A percentile compares a stretch with the other conserved stretches of the same genome.
Conservation (phyloP, 2,113 vertebrate species). For the Pseudonaja textilis region DNA sequence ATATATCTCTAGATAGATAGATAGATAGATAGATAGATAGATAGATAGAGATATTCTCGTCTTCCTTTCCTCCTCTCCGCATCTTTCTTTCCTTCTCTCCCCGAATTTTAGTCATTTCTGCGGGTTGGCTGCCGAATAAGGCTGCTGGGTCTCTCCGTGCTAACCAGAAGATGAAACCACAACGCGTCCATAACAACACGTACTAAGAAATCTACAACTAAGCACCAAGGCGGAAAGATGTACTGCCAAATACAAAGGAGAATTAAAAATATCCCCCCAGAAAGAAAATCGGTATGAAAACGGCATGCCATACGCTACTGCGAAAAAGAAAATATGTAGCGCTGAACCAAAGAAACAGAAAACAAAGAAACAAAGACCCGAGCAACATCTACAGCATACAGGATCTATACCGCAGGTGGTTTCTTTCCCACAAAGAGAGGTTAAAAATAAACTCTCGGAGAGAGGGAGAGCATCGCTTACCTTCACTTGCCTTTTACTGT, state of each 20-base stretch:
- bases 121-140: neutral
- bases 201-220: neutral
- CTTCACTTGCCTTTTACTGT: conserved; percentile 29
- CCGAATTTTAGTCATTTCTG: neutral
- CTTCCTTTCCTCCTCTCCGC: no score
- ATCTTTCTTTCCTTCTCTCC: neutral
- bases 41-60: no score
- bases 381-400: neutral
- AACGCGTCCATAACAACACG: conserved; percentile 5
- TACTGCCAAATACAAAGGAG: neutral
- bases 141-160: neutral
- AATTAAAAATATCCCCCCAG: neutral
- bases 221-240: neutral
- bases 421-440: neutral
- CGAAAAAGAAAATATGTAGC: neutral
- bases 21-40: no score
- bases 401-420: neutral
- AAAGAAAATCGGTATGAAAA: neutral
- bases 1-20: no score
- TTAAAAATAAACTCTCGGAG: neutral
- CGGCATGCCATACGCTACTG: neutral
- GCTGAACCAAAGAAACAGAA: neutral
- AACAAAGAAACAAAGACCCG: neutral
- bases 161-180: neutral
- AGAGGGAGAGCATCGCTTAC: conserved; percentile 17